Evolutionary conservation across 2,888 invertebrate genomes (phyloP).

Genomic region (Tipula confusa): DNA sequence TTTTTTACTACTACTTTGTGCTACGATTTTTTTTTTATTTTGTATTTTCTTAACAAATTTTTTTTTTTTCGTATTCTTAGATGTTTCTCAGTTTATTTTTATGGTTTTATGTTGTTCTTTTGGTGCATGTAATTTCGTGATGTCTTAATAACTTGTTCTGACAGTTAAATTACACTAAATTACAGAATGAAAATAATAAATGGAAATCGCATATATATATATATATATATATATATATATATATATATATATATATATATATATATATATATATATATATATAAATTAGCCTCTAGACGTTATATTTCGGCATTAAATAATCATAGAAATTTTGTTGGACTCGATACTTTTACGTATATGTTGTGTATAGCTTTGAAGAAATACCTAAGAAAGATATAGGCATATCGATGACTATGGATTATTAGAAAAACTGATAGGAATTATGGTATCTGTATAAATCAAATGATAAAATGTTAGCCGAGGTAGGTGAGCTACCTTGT

Average conservation of each 20-base stretch:
- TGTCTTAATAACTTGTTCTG: constrained; percentile 38
- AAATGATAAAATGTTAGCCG: too few relatives aligned
- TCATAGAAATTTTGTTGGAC: neutral
- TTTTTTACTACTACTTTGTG: constrained; percentile 3
- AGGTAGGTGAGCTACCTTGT: too few relatives aligned
- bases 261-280: neutral
- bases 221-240: neutral
- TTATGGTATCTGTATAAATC: too few relatives aligned
- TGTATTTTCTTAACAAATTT: neutral
- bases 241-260: neutral
- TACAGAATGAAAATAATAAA: constrained; percentile 33
- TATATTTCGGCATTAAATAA: constrained; percentile 21
- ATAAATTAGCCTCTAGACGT: constrained; percentile 28
- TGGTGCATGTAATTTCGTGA: constrained; percentile 34
- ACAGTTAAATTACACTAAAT: constrained; percentile 39
- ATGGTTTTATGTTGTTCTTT: constrained; percentile 14
- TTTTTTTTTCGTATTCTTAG: neutral
- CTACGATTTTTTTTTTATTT: neutral
- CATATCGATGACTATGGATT: too few relatives aligned
- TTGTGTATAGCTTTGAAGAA: neutral
- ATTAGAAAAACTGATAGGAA: too few relatives aligned
- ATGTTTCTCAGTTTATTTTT: constrained; percentile 1
- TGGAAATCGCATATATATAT: neutral
- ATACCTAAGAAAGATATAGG: too few relatives aligned
- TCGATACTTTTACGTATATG: neutral